These are phyloP conservation scores for Parascotia fuliginaria DNA, from an alignment of 2,888 invertebrate species.

Conservation along the genomic window DNA sequence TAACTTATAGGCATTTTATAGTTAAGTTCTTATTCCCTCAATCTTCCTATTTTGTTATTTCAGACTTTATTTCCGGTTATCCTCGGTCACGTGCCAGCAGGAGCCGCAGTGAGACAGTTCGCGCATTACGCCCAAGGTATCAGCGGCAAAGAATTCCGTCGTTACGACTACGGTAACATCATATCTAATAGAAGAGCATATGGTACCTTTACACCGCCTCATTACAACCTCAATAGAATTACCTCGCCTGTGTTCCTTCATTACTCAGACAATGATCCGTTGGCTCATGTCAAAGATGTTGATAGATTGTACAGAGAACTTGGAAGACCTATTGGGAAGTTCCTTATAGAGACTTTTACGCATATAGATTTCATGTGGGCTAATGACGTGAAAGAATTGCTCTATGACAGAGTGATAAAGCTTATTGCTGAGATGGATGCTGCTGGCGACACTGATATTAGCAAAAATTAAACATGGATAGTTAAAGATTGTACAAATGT, in stretches of 20 bases:
- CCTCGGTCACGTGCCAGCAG: conserved; percentile 89
- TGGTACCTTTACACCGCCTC: conserved; percentile 82
- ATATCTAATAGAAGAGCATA: conserved; percentile 83
- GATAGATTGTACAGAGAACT: conserved; percentile 80
- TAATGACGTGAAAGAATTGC: conserved; percentile 84
- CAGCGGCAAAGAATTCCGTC: conserved; percentile 78
- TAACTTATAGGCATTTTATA: no score
- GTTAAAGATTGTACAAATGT: no score
- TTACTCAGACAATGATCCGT: conserved; percentile 88
- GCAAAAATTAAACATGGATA: not conserved
- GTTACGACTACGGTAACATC: conserved; percentile 84
- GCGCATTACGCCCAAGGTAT: conserved; percentile 90
- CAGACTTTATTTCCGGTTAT: conserved; percentile 90
- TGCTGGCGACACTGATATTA: not conserved
- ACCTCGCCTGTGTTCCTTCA: conserved; percentile 87
- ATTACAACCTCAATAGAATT: conserved; percentile 84
- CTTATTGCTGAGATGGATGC: conserved; percentile 71
- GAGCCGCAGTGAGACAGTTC: conserved; percentile 89
- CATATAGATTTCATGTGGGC: conserved; percentile 91
- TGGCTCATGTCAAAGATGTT: conserved; percentile 86
- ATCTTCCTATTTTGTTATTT: conserved; percentile 6
- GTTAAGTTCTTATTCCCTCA: no score
- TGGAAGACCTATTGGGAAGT: conserved; percentile 85
- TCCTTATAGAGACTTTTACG: conserved; percentile 85
- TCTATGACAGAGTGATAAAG: conserved; percentile 85